Conservation (phyloP, 2,113 vertebrate genomes). For the Syngnathus scovelli region DNA sequence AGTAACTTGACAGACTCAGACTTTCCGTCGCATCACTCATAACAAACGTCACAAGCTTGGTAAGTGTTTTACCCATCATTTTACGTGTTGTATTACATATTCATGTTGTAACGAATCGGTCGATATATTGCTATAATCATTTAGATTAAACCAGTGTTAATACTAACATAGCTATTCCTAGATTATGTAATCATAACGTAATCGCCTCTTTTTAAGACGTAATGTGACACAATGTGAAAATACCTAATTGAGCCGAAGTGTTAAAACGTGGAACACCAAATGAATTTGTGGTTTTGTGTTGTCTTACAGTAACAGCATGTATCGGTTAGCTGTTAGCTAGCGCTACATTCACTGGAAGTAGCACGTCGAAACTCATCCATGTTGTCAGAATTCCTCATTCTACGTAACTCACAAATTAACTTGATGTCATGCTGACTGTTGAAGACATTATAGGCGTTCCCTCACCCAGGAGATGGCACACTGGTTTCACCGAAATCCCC, state of each 20-base stretch:
- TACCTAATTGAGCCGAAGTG: background rate
- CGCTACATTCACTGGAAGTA: background rate
- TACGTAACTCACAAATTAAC: background rate
- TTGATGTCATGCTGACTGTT: background rate
- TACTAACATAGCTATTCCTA: conserved; percentile 42
- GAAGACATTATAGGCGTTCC: conserved; percentile 23
- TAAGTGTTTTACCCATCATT: conserved; percentile 8
- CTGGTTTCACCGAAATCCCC: conserved; percentile 97
- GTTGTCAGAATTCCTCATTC: background rate
- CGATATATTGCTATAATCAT: background rate
- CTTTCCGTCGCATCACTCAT: conserved; percentile 23
- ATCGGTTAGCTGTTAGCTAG: background rate
- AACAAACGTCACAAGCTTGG: conserved; percentile 19
- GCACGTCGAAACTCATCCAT: background rate
- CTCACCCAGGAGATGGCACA: conserved; percentile 81
- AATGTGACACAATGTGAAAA: background rate
- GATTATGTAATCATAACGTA: conserved; percentile 40
- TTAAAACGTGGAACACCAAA: background rate
- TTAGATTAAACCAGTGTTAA: background rate
- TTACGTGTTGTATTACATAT: background rate
- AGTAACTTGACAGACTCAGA: conserved; percentile 39
- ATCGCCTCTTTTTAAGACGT: conserved; percentile 1
- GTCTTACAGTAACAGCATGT: background rate
- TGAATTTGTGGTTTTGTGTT: background rate
- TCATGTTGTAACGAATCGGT: background rate